Evolutionary conservation across 1,140 invertebrate genomes (phyloP).

Genomic region (Eumaeus atala): DNA sequence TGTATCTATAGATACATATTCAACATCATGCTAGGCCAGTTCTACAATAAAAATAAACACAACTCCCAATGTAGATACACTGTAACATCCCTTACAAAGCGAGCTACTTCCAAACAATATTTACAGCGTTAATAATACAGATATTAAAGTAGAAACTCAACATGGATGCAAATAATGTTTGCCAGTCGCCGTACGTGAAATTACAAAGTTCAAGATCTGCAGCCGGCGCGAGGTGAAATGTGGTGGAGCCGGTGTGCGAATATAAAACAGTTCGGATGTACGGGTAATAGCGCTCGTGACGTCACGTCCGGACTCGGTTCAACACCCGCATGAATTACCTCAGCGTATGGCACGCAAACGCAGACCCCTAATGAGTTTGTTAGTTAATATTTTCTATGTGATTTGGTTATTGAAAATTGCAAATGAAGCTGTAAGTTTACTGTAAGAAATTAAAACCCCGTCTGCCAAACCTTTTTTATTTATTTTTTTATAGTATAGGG

Average conservation of each 20-base stretch:
- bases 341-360: too few species aligned
- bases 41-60: too few species aligned
- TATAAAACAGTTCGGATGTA: slow-evolving; percentile 34
- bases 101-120: neutral
- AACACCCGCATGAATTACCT: slow-evolving; percentile 13
- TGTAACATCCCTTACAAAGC: too few species aligned
- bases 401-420: too few species aligned
- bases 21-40: too few species aligned
- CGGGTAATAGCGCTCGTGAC: slow-evolving; percentile 38
- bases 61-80: too few species aligned
- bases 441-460: too few species aligned
- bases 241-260: slow-evolving; percentile 36
- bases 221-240: slow-evolving; percentile 48
- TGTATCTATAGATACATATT: too few species aligned
- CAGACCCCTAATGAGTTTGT: too few species aligned
- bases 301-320: slow-evolving; percentile 35
- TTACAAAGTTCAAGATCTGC: slow-evolving; percentile 43
- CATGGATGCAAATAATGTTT: slow-evolving; percentile 11
- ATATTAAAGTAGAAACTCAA: slow-evolving; percentile 4
- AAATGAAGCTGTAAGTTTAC: slow-evolving; percentile 12
- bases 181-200: slow-evolving; percentile 28
- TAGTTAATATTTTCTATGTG: too few species aligned
- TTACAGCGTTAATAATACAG: neutral
- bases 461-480: too few species aligned
- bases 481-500: too few species aligned